Base-by-base conservation (phyloP, 2,888 invertebrate genomes). In the Trichogramma dendrolimi region DNA sequence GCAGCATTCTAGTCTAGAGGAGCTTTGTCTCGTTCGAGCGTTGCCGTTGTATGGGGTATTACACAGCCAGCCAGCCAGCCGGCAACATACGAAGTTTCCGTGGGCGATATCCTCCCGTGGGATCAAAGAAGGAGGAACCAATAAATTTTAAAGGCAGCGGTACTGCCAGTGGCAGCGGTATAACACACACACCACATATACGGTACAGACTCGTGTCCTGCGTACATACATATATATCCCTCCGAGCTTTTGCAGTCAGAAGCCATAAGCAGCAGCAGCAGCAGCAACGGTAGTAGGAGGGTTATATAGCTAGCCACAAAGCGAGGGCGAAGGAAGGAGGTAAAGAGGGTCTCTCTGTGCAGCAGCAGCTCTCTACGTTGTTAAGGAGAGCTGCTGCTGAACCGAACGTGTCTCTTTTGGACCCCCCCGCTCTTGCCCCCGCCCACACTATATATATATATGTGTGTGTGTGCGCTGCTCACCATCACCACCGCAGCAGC, bases 51-150 rank as follows among this genome's bases (percentile, higher is more conserved):
- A 27, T 27, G 27, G 27, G 27, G 27, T 27, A 27, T 27, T 27
- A 27, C 27, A 27, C 2, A 27, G 27, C 2, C 27, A 27, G 27
- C 27, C 27, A 27, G 27, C 27, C 27, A 27, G 27, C 27, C 27
- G 3, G 27, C 27, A 2, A 27, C 27, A 27, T 27, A 27, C 27
- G 27, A 27, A 27, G 27, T 27, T 27, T 27, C 27, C 27, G 27
- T 2, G 64, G 48, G 61, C 57, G 65, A 11, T 39, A 66, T 68
- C 64, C 61, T 38, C 39, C n/a, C 63, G 65, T 62, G 64, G 67
- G 69, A 71, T 71, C 68, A 71, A 72, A 72, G 71, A 62, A 49
- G 58, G 60, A 70, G 69, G 71, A 70, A 68, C 64, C 68, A 67
- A 72, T 69, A 70, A 71, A 71, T 72, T 72, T 67, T 68, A 69